Conservation (phyloP, 2,797 vertebrate genomes). For the Uromys caudimaculatus region DNA sequence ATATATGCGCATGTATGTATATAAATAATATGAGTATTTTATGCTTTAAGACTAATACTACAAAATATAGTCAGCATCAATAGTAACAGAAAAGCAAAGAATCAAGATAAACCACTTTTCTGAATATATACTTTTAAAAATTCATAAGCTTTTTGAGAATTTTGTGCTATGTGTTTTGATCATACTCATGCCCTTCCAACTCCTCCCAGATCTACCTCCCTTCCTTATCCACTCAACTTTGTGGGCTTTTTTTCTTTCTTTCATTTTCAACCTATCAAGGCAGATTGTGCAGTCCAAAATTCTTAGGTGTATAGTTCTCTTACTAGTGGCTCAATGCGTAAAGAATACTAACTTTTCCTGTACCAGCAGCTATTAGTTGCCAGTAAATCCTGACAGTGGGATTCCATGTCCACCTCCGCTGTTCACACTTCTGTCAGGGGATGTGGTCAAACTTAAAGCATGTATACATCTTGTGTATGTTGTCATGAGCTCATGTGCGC, state of each 20-base stretch:
- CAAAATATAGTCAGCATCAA: conserved; percentile 32
- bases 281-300: background rate
- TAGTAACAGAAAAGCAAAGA: background rate
- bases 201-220: background rate
- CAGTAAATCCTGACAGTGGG: background rate
- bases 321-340: no score
- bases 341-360: background rate
- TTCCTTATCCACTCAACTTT: background rate
- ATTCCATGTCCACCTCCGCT: background rate
- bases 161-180: background rate
- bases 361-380: background rate
- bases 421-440: background rate
- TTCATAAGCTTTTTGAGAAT: background rate
- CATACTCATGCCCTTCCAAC: background rate
- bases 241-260: no score
- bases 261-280: background rate
- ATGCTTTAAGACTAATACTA: background rate
- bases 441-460: background rate
- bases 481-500: background rate
- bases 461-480: background rate
- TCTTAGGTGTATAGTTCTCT: background rate
- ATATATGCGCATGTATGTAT: background rate
- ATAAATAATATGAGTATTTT: background rate
- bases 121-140: background rate
- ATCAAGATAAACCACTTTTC: background rate